Evolutionary conservation across 53 echinoderm and acorn worm species (phyloP), one percentile per base, ranked within the genome.

Genomic region (Actinopyga echinites): DNA sequence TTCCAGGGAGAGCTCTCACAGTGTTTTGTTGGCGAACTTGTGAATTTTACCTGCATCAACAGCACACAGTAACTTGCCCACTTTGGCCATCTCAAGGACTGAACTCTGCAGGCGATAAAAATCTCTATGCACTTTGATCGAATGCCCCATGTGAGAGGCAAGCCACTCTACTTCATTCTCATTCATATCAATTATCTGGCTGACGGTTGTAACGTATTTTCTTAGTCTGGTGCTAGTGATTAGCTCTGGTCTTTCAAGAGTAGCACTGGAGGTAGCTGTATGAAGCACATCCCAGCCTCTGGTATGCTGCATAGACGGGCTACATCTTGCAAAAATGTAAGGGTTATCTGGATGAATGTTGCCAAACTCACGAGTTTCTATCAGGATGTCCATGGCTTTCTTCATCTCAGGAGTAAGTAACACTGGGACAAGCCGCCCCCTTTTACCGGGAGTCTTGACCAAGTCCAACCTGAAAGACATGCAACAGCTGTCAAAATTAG

Each of bases 301-400:
- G n/a, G 77, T 3, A 30, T 36, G 12, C 21, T 67, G 71, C 45
- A 54, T 45, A 17, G 66, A 83, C 23, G 38, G 17, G 6, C 91
- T 79, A 25, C 69, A 63, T 66, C 82, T 38, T 15, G 91, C 87
- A 82, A 91, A 91, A 57, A 91, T 69, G 80, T 85, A 91, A 17
- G 29, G 25, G 25, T 82, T 85, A 30, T 58, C 73, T 10, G 68
- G 80, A 3, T 44, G 15, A 31, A 87, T 81, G 42, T 69, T 82
- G 4, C 64, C 87, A 13, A 49, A 69, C 37, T 33, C 12, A 4
- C 34, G 4, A 4, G 68, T 68, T 35, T 12, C 36, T 2, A 68
- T 11, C 2, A 68, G 36, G 11, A 68, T 4, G 3, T 68, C 68
- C 0, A 68, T 68, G 6, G 68, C 34, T 15, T 20, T 68, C 21